A percentile compares a stretch with the other conserved stretches of the same genome.
Evolutionary conservation across 2,888 invertebrate genomes (phyloP).

Genomic region (Cacoxenus indagator): DNA sequence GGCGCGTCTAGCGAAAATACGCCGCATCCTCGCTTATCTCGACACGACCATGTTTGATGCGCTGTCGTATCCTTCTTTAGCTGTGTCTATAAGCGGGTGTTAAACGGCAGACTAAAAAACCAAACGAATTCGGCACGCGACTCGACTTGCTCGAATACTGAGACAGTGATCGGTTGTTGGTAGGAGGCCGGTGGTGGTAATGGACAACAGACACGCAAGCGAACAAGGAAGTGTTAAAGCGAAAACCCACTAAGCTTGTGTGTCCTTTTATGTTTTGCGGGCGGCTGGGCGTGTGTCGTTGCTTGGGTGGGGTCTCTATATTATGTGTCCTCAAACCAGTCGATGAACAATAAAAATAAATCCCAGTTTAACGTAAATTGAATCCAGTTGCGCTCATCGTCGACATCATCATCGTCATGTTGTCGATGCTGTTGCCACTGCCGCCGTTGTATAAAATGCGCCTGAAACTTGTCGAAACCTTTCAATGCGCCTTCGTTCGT

Average conservation of each 20-base stretch:
- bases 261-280: neutral
- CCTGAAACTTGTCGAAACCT: slow-evolving; percentile 56
- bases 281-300: neutral
- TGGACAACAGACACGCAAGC: neutral
- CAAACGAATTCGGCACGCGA: slow-evolving; percentile 1
- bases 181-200: neutral
- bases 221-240: neutral
- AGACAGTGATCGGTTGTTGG: neutral
- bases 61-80: neutral
- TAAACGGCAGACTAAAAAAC: neutral
- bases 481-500: slow-evolving; percentile 66
- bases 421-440: neutral
- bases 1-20: too few species aligned
- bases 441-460: slow-evolving; percentile 46
- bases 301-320: neutral
- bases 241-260: neutral
- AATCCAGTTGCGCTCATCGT: slow-evolving; percentile 32
- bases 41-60: slow-evolving; percentile 13
- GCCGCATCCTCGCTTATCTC: slow-evolving; percentile 18
- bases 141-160: neutral
- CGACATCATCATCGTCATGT: neutral
- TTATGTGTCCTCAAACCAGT: neutral
- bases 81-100: neutral
- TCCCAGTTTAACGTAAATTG: slow-evolving; percentile 32
- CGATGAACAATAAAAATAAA: slow-evolving; percentile 14